Evolutionary conservation across 1,140 invertebrate genomes (phyloP).

Genomic region (Magallana angulata): DNA sequence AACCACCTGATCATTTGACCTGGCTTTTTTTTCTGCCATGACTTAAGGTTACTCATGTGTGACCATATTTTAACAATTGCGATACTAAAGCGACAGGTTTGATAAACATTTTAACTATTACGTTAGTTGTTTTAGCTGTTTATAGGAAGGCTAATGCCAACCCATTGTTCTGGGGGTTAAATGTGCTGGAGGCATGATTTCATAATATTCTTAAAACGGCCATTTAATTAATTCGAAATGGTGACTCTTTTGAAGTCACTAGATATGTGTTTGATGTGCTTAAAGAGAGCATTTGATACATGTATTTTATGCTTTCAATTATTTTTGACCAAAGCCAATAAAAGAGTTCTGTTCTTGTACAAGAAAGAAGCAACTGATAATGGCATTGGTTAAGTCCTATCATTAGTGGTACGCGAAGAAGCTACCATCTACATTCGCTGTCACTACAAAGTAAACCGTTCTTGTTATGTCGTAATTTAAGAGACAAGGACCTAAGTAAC

Average conservation of each 20-base stretch:
- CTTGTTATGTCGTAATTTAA: conserved; percentile 19
- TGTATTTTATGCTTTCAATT: too few relatives aligned
- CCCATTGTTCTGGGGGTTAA: not conserved
- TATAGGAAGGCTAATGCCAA: not conserved
- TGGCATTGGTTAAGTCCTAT: too few relatives aligned
- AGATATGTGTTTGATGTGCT: too few relatives aligned
- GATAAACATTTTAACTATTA: conserved; percentile 1
- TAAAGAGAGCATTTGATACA: too few relatives aligned
- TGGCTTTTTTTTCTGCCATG: not conserved
- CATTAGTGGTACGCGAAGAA: not conserved
- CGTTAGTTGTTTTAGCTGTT: conserved; percentile 32
- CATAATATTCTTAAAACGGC: not conserved
- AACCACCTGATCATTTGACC: conserved; percentile 11
- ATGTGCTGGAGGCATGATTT: not conserved
- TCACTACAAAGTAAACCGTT: conserved; percentile 1
- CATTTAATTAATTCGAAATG: not conserved
- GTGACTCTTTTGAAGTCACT: too few relatives aligned
- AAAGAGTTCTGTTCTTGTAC: too few relatives aligned
- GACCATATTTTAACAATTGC: conserved; percentile 20
- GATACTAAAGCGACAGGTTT: conserved; percentile 15
- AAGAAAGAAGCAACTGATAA: too few relatives aligned
- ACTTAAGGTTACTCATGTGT: conserved; percentile 20
- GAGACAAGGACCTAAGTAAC: conserved; percentile 26
- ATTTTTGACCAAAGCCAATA: too few relatives aligned
- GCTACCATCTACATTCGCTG: not conserved